Evolutionary conservation across 1,140 invertebrate genomes (phyloP).

Genomic region (Caenorhabditis inopinata): DNA sequence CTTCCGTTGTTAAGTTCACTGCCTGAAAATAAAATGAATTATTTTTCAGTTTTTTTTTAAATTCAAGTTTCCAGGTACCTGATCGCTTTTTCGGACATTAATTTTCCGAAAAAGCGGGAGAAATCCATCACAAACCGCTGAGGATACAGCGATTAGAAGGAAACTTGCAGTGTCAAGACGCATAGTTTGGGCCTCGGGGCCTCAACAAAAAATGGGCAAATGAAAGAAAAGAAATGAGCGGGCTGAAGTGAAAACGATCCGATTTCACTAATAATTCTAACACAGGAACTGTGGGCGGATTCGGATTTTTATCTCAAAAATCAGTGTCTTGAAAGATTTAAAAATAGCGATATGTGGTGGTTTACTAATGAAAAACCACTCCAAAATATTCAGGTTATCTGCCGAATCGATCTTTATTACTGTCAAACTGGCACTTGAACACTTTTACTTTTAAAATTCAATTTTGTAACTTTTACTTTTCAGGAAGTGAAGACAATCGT

Average conservation of each 20-base stretch:
- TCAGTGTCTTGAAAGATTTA: background rate
- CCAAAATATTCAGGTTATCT: slow-evolving; percentile 25
- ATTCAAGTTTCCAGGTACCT: background rate
- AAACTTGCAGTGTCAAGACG: background rate
- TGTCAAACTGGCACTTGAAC: background rate
- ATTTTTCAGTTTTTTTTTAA: too few species aligned
- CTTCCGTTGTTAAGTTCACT: background rate
- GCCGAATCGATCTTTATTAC: slow-evolving; percentile 15
- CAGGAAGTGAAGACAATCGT: too few species aligned
- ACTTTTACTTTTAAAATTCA: slow-evolving; percentile 16
- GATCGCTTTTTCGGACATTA: slow-evolving; percentile 2
- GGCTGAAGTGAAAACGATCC: background rate
- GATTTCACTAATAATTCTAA: slow-evolving; percentile 27
- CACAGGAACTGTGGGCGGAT: slow-evolving; percentile 14
- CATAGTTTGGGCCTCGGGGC: background rate
- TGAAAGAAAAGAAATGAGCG: background rate
- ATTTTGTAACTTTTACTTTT: background rate
- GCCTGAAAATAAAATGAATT: background rate
- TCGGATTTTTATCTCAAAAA: background rate
- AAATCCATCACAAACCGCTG: background rate
- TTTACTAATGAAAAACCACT: background rate
- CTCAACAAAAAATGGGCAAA: background rate
- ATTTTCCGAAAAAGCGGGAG: slow-evolving; percentile 1
- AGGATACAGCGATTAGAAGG: background rate
- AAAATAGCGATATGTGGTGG: background rate